phyloP scores from a whole-genome alignment of 2,797 vertebrate species.

The Mormyrus hasselquistii region DNA sequence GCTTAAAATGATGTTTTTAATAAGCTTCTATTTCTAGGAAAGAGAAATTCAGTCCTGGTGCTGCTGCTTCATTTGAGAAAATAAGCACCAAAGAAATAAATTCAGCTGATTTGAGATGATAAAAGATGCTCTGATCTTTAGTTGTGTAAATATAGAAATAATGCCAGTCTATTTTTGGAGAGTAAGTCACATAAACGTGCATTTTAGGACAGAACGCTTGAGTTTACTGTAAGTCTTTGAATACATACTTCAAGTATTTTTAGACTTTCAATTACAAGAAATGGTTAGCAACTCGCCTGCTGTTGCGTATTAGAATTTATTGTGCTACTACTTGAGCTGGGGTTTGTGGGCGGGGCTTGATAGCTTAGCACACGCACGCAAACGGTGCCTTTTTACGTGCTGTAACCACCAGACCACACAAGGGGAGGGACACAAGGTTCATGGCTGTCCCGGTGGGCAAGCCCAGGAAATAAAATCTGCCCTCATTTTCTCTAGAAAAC shows the following conservation, averaged over 20 bases:
- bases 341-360: neutral
- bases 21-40: neutral
- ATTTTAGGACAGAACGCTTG: neutral
- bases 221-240: neutral
- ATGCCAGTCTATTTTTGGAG: neutral
- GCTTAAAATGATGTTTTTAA: neutral
- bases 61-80: neutral
- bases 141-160: neutral
- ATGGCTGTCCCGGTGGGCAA: constrained; percentile 40
- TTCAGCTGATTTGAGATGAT: neutral
- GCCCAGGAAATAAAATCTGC: constrained; percentile 48
- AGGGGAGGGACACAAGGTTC: constrained; percentile 23
- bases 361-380: neutral
- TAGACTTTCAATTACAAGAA: neutral
- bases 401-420: constrained; percentile 49
- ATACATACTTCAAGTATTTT: neutral
- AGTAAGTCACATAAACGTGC: neutral
- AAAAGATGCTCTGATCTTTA: neutral
- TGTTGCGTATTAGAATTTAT: neutral
- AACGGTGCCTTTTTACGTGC: neutral
- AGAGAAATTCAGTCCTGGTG: neutral
- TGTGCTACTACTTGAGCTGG: neutral
- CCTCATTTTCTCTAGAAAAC: constrained; percentile 34
- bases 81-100: neutral
- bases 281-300: neutral